Conservation (phyloP, 2,113 vertebrate genomes). For the Chloropsis hardwickii region DNA sequence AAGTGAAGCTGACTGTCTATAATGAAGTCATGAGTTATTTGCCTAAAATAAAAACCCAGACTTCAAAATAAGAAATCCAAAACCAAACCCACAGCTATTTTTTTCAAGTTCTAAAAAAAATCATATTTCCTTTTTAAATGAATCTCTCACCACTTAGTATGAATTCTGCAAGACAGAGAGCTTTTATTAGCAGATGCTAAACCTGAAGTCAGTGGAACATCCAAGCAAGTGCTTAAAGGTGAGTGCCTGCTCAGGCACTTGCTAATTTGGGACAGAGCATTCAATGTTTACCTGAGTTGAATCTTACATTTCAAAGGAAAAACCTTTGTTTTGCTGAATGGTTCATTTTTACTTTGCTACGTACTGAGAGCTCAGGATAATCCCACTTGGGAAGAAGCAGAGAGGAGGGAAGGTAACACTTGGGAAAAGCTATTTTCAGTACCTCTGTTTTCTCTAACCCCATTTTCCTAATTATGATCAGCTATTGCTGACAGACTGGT, state of each 20-base stretch:
- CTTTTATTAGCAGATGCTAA: not conserved
- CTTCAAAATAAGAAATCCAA: constrained; percentile 45
- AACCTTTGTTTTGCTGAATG: not conserved
- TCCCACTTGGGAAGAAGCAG: not conserved
- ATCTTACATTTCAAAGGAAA: not conserved
- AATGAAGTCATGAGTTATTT: constrained; percentile 25
- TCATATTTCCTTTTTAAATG: not conserved
- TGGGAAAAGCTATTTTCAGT: constrained; percentile 31
- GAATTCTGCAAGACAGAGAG: not conserved
- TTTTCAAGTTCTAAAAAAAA: constrained; percentile 17
- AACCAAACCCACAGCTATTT: constrained; percentile 20
- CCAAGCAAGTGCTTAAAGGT: not conserved
- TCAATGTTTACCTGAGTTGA: not conserved
- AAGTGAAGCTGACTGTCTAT: not conserved
- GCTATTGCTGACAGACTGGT: constrained; percentile 17
- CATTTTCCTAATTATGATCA: constrained; percentile 16
- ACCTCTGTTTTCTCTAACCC: not conserved
- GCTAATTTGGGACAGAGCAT: not conserved
- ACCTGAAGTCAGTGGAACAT: not conserved
- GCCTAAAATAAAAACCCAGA: constrained; percentile 28
- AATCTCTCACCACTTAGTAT: not conserved
- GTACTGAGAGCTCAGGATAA: not conserved
- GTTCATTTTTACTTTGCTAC: not conserved
- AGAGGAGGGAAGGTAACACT: not conserved
- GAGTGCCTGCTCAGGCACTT: not conserved